Evolutionary conservation across 2,797 vertebrate species (phyloP), one percentile per base, ranked within the genome.

Genomic region (Tinamus major): DNA sequence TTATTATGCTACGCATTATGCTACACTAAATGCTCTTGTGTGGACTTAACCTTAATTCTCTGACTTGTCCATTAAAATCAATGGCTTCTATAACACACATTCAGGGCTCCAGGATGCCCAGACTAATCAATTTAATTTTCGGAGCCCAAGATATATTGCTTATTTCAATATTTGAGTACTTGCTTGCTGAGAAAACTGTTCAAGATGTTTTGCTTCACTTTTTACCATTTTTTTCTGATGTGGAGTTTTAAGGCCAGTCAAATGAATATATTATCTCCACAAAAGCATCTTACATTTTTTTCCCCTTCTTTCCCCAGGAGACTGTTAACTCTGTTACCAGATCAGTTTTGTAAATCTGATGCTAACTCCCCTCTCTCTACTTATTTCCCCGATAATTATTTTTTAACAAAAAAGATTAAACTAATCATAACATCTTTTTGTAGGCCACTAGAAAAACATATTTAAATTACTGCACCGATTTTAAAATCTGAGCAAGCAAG

Each of bases 381-480:
- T 55, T 89, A 93, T 95, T 95, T 97, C 91, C 91, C 91, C 80
- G 92, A 93, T 94, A 94, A 95, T 93, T 93, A 83, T 84, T 96
- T 95, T 88, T 96, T 94, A 80, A 96, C 71, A 97, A 93, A 95
- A 95, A 92, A 94, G 92, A 95, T 94, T 88, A 93, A 94, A 89
- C 90, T 93, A 96, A 94, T 92, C 19, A 24, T 79, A 93, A 95
- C 64, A 87, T n/a, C 17, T 95, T 94, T 95, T 86, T 93, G 59
- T 86, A 94, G 85, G 85, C 79, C 64, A 90, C 80, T 55, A 96
- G 46, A 80, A 42, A 92, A 95, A 90, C 51, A 75, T 21, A 85
- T 89, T 97, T 96, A 95, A 96, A 97, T 97, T 93, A 92, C 93
- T 89, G 42, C 68, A 89, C 94, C 93, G 90, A 96, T 95, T 94